phyloP scores from a whole-genome alignment of 2,797 vertebrate species.

The Trichosurus vulpecula region DNA sequence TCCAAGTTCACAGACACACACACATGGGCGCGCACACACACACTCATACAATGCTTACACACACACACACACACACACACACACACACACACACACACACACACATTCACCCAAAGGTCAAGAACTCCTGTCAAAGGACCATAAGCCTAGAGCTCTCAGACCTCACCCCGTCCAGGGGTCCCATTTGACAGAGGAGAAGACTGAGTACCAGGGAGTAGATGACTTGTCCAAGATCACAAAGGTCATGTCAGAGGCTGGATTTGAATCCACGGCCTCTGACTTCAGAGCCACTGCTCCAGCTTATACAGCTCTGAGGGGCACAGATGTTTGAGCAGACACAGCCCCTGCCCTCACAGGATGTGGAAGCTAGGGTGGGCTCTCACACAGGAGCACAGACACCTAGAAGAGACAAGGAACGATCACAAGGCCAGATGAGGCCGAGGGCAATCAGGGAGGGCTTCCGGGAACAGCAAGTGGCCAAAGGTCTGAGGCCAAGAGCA shows the following conservation, averaged over 20 bases:
- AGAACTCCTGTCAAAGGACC: background rate
- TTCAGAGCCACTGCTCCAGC: background rate
- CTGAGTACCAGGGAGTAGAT: background rate
- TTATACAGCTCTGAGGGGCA: background rate
- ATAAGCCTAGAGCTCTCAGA: background rate
- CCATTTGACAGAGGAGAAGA: background rate
- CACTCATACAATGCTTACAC: too few relatives aligned
- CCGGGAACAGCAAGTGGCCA: background rate
- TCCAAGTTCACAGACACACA: background rate
- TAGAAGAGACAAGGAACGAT: background rate
- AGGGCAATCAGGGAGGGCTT: background rate
- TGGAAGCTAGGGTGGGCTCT: background rate
- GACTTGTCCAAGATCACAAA: background rate
- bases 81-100: too few relatives aligned
- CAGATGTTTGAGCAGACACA: background rate
- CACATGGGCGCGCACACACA: too few relatives aligned
- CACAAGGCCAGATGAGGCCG: background rate
- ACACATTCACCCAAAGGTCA: too few relatives aligned
- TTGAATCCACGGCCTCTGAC: background rate
- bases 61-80: too few relatives aligned
- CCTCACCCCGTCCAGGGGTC: background rate
- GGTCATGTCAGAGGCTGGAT: background rate
- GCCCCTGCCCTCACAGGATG: too few relatives aligned
- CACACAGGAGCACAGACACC: background rate
- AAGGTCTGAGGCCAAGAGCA: background rate